Evolutionary conservation across 2,797 vertebrate species (phyloP).

Genomic region (Enoplosus armatus): DNA sequence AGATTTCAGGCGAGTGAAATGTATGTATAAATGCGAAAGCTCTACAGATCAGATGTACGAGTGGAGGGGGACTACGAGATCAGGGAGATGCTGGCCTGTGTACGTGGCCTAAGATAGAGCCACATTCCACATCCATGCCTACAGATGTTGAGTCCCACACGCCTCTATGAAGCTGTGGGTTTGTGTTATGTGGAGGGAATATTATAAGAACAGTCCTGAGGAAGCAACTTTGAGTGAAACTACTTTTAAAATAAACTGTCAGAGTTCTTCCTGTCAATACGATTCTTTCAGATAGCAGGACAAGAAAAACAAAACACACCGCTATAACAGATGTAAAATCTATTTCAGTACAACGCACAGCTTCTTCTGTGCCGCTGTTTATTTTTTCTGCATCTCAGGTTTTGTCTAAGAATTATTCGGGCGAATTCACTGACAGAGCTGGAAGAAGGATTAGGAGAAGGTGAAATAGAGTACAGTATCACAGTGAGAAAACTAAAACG

Average conservation of each 20-base stretch:
- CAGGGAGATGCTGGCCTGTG: background rate
- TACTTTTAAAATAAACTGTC: conserved; percentile 71
- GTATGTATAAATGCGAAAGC: too few relatives aligned
- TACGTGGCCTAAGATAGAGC: background rate
- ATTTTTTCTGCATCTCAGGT: conserved; percentile 78
- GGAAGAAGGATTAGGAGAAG: conserved; percentile 70
- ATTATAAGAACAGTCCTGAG: conserved; percentile 27
- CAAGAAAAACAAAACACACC: conserved; percentile 62
- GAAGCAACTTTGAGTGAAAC: conserved; percentile 42
- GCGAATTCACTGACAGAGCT: conserved; percentile 50
- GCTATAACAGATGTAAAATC: conserved; percentile 76
- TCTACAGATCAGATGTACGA: too few relatives aligned
- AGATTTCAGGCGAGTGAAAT: too few relatives aligned
- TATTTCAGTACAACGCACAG: conserved; percentile 48
- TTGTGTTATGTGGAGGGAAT: conserved; percentile 21
- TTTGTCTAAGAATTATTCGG: conserved; percentile 71
- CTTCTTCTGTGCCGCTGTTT: conserved; percentile 67
- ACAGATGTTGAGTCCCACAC: background rate
- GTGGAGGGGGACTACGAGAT: background rate
- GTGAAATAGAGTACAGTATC: conserved; percentile 81
- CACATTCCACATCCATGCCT: background rate
- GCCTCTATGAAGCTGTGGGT: conserved; percentile 7
- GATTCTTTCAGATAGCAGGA: conserved; percentile 55
- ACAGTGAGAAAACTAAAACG: conserved; percentile 65
- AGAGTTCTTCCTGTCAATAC: conserved; percentile 48